These are phyloP conservation scores for Phoenicopterus ruber DNA, from an alignment of 2,113 vertebrate genomes.

Conservation along the genomic window DNA sequence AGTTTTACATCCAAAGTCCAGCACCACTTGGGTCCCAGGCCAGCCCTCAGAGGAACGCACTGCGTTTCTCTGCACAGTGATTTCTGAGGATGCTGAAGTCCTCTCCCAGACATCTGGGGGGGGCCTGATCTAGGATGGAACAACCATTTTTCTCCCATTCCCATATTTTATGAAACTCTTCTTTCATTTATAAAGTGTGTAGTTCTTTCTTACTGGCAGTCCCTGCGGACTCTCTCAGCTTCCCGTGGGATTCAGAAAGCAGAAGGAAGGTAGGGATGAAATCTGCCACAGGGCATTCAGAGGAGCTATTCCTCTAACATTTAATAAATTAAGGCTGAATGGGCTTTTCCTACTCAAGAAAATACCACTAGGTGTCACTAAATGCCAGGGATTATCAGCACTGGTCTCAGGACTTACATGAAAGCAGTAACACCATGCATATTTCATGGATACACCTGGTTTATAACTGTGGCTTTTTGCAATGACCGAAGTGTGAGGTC, in stretches of 20 bases:
- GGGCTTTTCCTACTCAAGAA: neutral
- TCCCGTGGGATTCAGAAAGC: neutral
- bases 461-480: neutral
- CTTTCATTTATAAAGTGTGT: neutral
- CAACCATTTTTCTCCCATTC: neutral
- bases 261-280: neutral
- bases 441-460: rapidly evolving
- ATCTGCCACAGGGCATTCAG: neutral
- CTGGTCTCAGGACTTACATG: rapidly evolving
- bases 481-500: neutral
- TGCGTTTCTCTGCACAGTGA: no score
- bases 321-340: rapidly evolving
- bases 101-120: neutral
- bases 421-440: rapidly evolving
- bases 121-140: no score
- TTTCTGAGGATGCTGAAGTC: rapidly evolving
- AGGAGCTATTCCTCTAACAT: rapidly evolving
- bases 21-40: no score
- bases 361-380: constrained; percentile 37
- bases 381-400: neutral
- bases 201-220: neutral
- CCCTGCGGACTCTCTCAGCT: no score
- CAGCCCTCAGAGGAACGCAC: neutral
- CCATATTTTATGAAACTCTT: neutral
- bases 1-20: neutral